These are phyloP conservation scores for Drosophila paracracens DNA, from an alignment of 2,888 invertebrate genomes.

Conservation along the genomic window DNA sequence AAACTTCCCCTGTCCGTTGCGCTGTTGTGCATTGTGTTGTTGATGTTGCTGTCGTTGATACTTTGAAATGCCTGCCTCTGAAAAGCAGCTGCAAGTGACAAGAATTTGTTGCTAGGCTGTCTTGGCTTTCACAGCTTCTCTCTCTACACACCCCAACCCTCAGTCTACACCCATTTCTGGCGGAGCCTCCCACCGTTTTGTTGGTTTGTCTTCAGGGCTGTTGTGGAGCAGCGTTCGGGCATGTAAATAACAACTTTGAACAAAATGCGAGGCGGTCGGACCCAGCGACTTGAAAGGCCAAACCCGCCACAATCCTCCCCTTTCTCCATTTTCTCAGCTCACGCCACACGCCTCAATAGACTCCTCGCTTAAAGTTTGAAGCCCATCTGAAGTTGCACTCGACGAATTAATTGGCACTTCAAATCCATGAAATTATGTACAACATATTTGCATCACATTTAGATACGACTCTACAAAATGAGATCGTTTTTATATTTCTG, in stretches of 20 bases:
- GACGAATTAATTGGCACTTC: constrained; percentile 21
- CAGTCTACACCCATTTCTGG: not conserved
- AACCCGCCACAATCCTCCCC: constrained; percentile 27
- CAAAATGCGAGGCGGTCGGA: constrained; percentile 69
- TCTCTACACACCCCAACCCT: not conserved
- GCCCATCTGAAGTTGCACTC: constrained; percentile 20
- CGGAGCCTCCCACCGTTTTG: not conserved
- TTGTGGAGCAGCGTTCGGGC: constrained; percentile 55
- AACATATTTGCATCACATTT: not conserved
- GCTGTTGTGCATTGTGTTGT: constrained; percentile 34
- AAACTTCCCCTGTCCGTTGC: not conserved
- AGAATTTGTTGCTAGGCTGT: constrained; percentile 72
- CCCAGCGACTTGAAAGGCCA: constrained; percentile 56
- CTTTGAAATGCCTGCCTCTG: constrained; percentile 35
- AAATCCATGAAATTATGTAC: constrained; percentile 5
- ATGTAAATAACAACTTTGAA: constrained; percentile 78
- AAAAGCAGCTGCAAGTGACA: constrained; percentile 76
- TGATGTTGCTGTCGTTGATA: constrained; percentile 31
- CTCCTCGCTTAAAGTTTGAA: not conserved
- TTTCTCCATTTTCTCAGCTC: not conserved
- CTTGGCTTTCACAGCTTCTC: constrained; percentile 1
- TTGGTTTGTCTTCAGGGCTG: constrained; percentile 14
- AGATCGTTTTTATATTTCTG: not conserved
- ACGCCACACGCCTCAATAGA: not conserved
- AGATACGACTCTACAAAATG: not conserved